A percentile compares a stretch with the other conserved stretches of the same genome.
Conservation (phyloP, 2,113 vertebrate genomes). For the Alligator mississippiensis region DNA sequence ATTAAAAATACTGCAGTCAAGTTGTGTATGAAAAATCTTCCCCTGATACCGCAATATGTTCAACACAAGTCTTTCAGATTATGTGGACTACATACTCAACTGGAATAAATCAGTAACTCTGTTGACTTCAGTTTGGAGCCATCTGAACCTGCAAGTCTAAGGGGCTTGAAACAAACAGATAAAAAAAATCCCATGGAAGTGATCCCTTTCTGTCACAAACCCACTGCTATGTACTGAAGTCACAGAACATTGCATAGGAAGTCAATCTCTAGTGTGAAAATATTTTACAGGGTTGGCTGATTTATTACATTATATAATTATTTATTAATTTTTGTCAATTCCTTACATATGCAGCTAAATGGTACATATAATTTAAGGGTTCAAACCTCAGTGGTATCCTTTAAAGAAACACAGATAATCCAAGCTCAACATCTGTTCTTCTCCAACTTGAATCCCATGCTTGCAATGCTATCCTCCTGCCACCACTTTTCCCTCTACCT, state of each 20-base stretch:
- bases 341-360: background rate
- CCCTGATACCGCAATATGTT: background rate
- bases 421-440: background rate
- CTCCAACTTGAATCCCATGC: conserved; percentile 26
- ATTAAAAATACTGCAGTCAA: conserved; percentile 49
- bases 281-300: background rate
- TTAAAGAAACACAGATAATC: background rate
- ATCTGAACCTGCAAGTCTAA: conserved; percentile 6
- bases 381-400: background rate
- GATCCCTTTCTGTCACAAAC: conserved; percentile 10
- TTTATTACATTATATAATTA: conserved; percentile 5
- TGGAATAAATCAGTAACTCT: background rate
- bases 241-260: background rate
- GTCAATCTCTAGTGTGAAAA: conserved; percentile 32
- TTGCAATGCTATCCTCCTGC: no score
- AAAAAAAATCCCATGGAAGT: background rate
- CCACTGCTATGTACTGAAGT: conserved; percentile 23
- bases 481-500: no score
- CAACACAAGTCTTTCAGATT: background rate
- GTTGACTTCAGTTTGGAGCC: conserved; percentile 44
- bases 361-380: background rate
- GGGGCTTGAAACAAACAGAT: background rate
- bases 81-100: conserved; percentile 24
- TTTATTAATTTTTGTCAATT: background rate
- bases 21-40: conserved; percentile 38